These are phyloP conservation scores for Mastomys coucha DNA, from an alignment of 2,113 vertebrate genomes.

Conservation along the genomic window DNA sequence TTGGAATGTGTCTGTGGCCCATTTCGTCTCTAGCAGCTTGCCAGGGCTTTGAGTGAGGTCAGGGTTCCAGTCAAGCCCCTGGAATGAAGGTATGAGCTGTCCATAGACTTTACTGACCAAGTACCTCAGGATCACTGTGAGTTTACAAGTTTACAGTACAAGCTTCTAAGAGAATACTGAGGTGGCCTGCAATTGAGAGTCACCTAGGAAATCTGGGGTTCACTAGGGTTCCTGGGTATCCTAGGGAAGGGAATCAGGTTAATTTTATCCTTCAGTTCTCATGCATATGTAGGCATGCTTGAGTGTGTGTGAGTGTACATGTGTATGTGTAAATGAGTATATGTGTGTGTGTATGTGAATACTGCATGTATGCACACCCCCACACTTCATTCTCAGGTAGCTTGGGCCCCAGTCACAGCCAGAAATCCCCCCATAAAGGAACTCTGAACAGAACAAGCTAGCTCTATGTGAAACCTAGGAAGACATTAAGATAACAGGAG, in stretches of 20 bases:
- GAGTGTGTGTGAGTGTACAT: no score
- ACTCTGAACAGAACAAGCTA: not conserved
- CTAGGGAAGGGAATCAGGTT: not conserved
- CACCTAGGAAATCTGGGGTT: not conserved
- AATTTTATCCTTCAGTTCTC: not conserved
- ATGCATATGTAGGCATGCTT: rapidly evolving
- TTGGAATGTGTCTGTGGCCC: not conserved
- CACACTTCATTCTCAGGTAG: not conserved
- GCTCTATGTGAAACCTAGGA: not conserved
- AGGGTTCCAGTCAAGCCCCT: rapidly evolving
- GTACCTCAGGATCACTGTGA: not conserved
- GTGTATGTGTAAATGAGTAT: not conserved
- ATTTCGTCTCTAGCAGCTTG: not conserved
- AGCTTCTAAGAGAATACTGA: not conserved
- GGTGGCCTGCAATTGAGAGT: not conserved
- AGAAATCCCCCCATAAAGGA: not conserved
- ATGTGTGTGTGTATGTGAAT: not conserved
- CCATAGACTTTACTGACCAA: not conserved
- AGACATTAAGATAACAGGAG: not conserved
- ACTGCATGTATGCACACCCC: not conserved
- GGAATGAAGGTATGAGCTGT: not conserved
- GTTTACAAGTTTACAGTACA: not conserved
- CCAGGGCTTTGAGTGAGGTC: not conserved
- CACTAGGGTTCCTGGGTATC: not conserved
- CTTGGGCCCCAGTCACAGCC: not conserved